Evolutionary conservation across 2,888 invertebrate genomes (phyloP).

Genomic region (Gari tellinella): DNA sequence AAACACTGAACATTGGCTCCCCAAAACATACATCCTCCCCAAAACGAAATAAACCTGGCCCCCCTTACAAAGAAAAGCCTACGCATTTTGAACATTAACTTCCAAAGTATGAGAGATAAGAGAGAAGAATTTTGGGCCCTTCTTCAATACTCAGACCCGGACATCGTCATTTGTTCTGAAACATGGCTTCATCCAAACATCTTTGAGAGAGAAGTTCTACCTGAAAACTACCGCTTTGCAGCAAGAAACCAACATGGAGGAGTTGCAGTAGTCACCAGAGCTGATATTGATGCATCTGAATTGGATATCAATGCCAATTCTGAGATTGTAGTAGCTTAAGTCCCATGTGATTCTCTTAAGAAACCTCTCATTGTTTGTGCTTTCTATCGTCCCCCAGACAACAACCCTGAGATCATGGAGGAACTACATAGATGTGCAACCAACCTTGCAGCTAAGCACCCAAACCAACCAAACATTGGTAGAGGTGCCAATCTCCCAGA

Average conservation of each 20-base stretch:
- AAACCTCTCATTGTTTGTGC: slow-evolving; percentile 6
- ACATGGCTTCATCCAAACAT: slow-evolving; percentile 2
- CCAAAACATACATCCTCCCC: neutral
- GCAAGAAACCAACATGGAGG: slow-evolving; percentile 21
- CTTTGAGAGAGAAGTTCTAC: slow-evolving; percentile 12
- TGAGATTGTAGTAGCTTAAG: slow-evolving; percentile 20
- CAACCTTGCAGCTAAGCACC: no score
- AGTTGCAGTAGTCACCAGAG: slow-evolving; percentile 21
- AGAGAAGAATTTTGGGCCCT: neutral
- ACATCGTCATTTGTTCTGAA: neutral
- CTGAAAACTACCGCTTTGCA: slow-evolving; percentile 19
- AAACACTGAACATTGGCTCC: neutral
- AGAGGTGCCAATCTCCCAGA: neutral
- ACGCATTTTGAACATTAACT: neutral
- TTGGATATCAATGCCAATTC: slow-evolving; percentile 11
- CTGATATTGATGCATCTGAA: slow-evolving; percentile 12
- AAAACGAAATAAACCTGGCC: neutral
- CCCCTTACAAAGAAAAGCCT: neutral
- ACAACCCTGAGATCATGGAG: no score
- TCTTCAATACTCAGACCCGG: neutral
- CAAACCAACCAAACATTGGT: no score
- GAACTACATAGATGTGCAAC: no score
- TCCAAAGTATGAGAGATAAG: neutral
- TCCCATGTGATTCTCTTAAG: slow-evolving; percentile 7
- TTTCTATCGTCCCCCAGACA: neutral